phyloP scores from a whole-genome alignment of 2,888 invertebrate genomes.

The Stegophylla sp. region DNA sequence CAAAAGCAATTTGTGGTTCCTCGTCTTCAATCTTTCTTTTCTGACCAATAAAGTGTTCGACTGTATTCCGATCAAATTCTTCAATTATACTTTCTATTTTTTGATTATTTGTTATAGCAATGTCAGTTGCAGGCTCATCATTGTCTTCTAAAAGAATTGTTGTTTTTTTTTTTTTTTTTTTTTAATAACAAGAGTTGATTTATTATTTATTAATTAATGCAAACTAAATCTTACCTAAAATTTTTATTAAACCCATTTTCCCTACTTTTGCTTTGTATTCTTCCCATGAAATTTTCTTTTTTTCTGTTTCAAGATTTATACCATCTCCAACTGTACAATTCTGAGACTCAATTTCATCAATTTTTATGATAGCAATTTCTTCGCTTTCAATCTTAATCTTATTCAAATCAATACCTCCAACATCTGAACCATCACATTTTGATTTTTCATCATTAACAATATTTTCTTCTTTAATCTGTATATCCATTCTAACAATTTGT shows the following conservation, averaged over 20 bases:
- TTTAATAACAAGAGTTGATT: neutral
- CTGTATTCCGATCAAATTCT: slow-evolving; percentile 46
- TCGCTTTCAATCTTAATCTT: neutral
- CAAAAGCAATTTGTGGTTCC: neutral
- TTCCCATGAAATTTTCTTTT: slow-evolving; percentile 54
- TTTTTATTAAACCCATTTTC: slow-evolving; percentile 10
- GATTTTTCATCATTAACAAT: neutral
- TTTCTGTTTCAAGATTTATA: slow-evolving; percentile 28
- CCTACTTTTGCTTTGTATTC: slow-evolving; percentile 50
- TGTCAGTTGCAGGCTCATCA: neutral
- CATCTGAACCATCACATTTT: neutral
- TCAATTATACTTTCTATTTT: slow-evolving; percentile 21
- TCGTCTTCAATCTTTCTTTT: slow-evolving; percentile 21
- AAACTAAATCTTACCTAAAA: slow-evolving; percentile 4
- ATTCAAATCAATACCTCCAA: neutral
- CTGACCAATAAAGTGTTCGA: slow-evolving; percentile 16
- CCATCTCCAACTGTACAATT: neutral
- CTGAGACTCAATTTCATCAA: neutral
- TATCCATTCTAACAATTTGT: neutral
- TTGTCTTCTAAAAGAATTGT: slow-evolving; percentile 14
- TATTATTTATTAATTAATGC: neutral
- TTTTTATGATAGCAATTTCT: neutral
- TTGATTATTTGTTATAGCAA: neutral
- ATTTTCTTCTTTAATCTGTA: neutral
- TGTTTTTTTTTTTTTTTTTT: neutral